phyloP scores from a whole-genome alignment of 2,113 vertebrate species.

The Camelus bactrianus region DNA sequence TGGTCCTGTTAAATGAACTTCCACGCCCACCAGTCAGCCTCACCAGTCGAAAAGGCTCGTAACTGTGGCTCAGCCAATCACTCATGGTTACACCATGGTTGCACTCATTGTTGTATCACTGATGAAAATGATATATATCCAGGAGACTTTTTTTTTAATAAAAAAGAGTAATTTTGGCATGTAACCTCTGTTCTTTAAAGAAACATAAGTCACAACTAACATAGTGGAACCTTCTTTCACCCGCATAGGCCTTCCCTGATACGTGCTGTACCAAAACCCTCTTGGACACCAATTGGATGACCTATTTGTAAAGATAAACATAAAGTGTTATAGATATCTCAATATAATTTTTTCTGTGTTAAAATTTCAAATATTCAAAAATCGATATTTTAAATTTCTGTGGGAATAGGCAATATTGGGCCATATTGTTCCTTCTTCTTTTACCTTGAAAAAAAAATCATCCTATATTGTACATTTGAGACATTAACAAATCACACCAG shows the following conservation, averaged over 20 bases:
- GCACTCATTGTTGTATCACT: neutral
- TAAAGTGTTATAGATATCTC: neutral
- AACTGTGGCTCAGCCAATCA: neutral
- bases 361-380: slow-evolving; percentile 24
- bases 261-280: neutral
- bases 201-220: neutral
- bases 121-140: neutral
- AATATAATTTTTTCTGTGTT: neutral
- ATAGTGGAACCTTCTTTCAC: neutral
- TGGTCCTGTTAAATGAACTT: neutral
- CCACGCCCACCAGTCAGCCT: neutral
- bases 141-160: neutral
- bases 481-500: neutral
- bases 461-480: neutral
- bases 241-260: neutral
- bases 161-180: neutral
- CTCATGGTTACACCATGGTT: neutral
- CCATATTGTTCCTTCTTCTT: neutral
- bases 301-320: neutral
- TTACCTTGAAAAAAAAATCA: slow-evolving; percentile 28
- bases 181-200: neutral
- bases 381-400: neutral
- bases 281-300: neutral
- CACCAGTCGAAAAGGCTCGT: neutral
- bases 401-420: neutral